Percentiles rank a stretch among this genome's conserved stretches.
phyloP scores from a whole-genome alignment of 1,140 invertebrate species.

The Coelopa frigida region DNA sequence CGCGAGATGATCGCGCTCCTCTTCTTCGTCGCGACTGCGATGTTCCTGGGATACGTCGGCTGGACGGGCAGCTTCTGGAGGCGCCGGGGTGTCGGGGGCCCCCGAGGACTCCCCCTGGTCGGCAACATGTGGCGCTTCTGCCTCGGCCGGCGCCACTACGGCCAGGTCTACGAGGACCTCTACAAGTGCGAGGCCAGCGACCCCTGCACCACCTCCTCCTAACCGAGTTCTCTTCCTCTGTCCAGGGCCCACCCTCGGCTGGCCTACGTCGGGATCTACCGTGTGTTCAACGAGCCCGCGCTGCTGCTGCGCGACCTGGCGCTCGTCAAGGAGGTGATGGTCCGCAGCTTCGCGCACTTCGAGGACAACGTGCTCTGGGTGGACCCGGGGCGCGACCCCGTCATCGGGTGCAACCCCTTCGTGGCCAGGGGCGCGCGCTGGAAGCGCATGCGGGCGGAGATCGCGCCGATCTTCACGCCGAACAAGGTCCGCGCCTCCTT shows the following conservation, averaged over 20 bases:
- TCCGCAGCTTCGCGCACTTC: constrained; percentile 21
- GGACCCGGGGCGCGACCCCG: constrained; percentile 13
- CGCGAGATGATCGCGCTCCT: too few relatives aligned
- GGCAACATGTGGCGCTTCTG: constrained; percentile 26
- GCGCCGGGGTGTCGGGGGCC: constrained; percentile 17
- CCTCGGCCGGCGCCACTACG: constrained; percentile 17
- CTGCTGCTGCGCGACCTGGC: constrained; percentile 20
- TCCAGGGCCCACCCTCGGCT: constrained; percentile 15
- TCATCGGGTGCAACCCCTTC: constrained; percentile 26
- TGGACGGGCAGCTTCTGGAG: constrained; percentile 19
- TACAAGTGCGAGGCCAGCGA: constrained; percentile 20
- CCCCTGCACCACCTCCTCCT: not conserved
- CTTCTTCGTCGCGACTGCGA: too few relatives aligned
- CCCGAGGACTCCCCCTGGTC: constrained; percentile 19
- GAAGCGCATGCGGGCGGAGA: constrained; percentile 19
- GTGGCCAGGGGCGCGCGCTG: constrained; percentile 22
- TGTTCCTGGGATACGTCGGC: not conserved
- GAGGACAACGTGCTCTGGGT: constrained; percentile 23
- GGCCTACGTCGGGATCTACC: constrained; percentile 27
- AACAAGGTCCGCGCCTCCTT: constrained; percentile 14
- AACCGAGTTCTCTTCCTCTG: not conserved
- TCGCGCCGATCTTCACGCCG: constrained; percentile 27
- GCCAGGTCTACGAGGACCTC: constrained; percentile 20
- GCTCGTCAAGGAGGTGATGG: constrained; percentile 16
- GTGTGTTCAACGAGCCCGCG: constrained; percentile 28